Percentiles rank a stretch among this genome's conserved stretches.
Evolutionary conservation across 2,113 vertebrate genomes (phyloP).

Genomic region (Rhegmatorhina hoffmannsi): DNA sequence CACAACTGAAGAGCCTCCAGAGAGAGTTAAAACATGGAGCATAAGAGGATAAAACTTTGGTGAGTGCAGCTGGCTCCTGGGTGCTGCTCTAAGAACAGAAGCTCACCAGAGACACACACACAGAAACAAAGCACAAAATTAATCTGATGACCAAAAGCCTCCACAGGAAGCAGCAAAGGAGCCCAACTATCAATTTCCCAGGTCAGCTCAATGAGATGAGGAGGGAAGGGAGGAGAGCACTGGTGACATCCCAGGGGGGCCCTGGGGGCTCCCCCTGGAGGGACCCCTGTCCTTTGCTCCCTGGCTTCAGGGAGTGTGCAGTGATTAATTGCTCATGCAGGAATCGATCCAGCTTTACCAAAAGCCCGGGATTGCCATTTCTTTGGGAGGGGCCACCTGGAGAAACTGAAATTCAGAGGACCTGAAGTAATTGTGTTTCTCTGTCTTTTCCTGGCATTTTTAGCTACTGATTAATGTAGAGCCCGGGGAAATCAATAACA

Average conservation of each 20-base stretch:
- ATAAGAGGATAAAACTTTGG: background rate
- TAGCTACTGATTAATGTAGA: conserved; percentile 68
- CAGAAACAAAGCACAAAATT: background rate
- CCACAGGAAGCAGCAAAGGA: background rate
- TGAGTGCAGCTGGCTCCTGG: background rate
- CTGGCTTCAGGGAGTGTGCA: background rate
- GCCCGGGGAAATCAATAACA: conserved; percentile 62
- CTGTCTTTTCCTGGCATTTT: conserved; percentile 65
- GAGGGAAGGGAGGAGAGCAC: background rate
- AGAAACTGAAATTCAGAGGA: conserved; percentile 52
- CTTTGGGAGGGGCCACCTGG: conserved; percentile 24
- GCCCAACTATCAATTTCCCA: background rate
- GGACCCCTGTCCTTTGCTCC: background rate
- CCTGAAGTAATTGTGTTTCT: conserved; percentile 62
- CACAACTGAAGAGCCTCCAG: rapidly evolving
- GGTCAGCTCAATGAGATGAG: rapidly evolving
- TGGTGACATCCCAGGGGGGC: rapidly evolving
- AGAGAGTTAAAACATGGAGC: rapidly evolving
- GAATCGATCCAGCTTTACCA: conserved; percentile 45
- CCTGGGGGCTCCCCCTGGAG: background rate
- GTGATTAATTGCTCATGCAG: conserved; percentile 52
- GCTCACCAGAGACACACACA: background rate
- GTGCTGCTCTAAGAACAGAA: background rate
- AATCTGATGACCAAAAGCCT: background rate
- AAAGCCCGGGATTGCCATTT: conserved; percentile 33